A percentile compares a stretch with the other conserved stretches of the same genome.
Conservation (phyloP, 2,113 vertebrate species). For the Phycodurus eques region DNA sequence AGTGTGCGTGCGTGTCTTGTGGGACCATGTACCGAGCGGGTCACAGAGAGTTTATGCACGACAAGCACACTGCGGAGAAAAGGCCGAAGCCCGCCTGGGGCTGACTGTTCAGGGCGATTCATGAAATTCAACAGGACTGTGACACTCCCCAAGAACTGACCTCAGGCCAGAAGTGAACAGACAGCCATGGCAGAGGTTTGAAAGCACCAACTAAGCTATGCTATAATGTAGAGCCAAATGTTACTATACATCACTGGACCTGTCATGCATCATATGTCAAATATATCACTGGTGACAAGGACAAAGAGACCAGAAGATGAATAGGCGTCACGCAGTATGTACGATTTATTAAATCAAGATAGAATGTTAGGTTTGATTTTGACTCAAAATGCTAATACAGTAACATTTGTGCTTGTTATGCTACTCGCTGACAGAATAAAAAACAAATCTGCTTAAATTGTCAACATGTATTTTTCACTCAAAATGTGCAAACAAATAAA, state of each 20-base stretch:
- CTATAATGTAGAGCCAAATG: background rate
- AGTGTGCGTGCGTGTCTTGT: background rate
- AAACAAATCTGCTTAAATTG: no score
- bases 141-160: conserved; percentile 18
- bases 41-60: background rate
- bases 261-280: no score
- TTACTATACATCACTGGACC: background rate
- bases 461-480: no score
- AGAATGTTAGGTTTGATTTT: no score
- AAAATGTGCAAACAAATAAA: background rate
- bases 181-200: conserved; percentile 4
- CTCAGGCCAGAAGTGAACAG: conserved; percentile 7
- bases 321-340: no score
- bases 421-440: no score
- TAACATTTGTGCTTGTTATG: no score
- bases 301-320: no score
- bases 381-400: no score
- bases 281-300: no score
- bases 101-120: conserved; percentile 16
- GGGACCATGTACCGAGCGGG: conserved; percentile 1
- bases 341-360: no score
- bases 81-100: background rate
- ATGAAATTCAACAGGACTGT: conserved; percentile 36
- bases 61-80: conserved; percentile 13
- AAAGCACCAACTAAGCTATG: background rate